These are phyloP conservation scores for Microtus ochrogaster DNA, from an alignment of 2,113 vertebrate genomes.

Conservation along the genomic window DNA sequence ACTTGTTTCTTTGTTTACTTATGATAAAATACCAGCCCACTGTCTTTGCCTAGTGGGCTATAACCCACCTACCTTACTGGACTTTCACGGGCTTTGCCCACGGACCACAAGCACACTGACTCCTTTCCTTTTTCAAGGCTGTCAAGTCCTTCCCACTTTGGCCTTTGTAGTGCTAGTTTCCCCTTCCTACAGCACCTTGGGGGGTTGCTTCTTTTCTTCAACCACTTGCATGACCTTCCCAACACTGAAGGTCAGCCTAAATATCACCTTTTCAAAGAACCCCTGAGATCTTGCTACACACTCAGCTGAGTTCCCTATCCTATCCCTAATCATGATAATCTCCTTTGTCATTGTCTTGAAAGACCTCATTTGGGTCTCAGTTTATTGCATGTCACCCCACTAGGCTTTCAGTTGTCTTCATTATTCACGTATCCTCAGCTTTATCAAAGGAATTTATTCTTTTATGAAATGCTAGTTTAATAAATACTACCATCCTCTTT, in stretches of 20 bases:
- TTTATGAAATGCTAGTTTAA: background rate
- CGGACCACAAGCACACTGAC: background rate
- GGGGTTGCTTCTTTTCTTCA: background rate
- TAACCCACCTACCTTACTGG: background rate
- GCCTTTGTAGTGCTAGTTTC: too few species aligned
- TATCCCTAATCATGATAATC: too few species aligned
- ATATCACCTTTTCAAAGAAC: background rate
- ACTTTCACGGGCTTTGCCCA: background rate
- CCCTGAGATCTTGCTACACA: too few species aligned
- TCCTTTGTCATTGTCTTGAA: background rate
- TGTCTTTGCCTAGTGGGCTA: background rate
- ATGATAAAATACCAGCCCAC: background rate
- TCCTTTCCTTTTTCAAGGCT: background rate
- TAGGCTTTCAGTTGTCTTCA: background rate
- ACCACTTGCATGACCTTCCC: too few species aligned
- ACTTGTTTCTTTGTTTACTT: background rate
- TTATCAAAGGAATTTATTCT: background rate
- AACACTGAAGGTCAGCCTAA: background rate
- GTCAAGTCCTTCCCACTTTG: background rate
- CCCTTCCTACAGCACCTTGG: background rate
- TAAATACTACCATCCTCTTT: background rate
- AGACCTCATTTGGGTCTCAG: too few species aligned
- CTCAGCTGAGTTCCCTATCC: background rate
- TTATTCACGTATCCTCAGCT: background rate
- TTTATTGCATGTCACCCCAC: background rate